Conservation (phyloP, 2,113 vertebrate genomes). For the Murina feae region DNA sequence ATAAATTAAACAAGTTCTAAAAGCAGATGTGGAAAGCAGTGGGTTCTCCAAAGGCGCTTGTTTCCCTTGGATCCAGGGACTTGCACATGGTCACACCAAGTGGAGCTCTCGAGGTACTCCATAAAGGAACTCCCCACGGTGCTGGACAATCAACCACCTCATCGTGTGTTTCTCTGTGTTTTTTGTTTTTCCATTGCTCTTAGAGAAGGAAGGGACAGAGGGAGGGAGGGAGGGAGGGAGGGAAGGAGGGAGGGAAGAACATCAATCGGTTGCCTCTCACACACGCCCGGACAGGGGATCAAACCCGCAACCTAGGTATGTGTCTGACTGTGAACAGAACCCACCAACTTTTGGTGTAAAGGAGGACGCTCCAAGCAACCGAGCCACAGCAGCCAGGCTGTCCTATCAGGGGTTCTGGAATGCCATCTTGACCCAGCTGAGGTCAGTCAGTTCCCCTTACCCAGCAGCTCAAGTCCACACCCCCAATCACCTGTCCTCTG, state of each 20-base stretch:
- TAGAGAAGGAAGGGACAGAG: no score
- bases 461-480: not conserved
- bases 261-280: not conserved
- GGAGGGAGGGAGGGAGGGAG: not conserved
- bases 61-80: not conserved
- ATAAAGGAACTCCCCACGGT: not conserved
- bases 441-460: not conserved
- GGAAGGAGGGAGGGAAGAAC: not conserved
- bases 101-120: not conserved
- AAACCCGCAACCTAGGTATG: not conserved
- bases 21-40: constrained; percentile 10
- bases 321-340: not conserved
- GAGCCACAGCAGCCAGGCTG: not conserved
- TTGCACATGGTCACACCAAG: not conserved
- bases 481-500: accelerated
- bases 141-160: not conserved
- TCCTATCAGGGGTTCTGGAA: not conserved
- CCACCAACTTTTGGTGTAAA: no score
- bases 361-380: not conserved
- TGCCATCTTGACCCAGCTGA: not conserved
- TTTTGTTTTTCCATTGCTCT: not conserved
- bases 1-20: not conserved
- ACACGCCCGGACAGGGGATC: not conserved
- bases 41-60: not conserved
- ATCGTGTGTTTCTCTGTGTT: not conserved